phyloP scores from a whole-genome alignment of 2,113 vertebrate species.

The Oreocharis arfaki region DNA sequence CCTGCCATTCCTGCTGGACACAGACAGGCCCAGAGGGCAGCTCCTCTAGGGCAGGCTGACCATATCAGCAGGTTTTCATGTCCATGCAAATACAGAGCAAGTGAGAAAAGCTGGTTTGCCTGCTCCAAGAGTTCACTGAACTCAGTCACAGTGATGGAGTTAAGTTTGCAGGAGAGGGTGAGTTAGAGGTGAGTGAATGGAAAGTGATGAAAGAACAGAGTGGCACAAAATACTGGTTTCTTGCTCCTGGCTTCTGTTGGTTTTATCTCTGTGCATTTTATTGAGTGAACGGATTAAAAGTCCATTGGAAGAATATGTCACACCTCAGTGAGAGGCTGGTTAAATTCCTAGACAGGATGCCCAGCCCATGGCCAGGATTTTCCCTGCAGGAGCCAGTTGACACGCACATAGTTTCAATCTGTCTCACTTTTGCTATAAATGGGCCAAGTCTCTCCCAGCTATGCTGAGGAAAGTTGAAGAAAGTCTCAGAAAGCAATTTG shows the following conservation, averaged over 20 bases:
- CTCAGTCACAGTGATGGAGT: not conserved
- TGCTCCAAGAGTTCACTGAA: not conserved
- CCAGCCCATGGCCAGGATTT: not conserved
- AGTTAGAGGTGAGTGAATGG: not conserved
- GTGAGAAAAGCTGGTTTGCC: not conserved
- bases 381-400: not conserved
- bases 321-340: not conserved
- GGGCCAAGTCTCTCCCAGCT: not conserved
- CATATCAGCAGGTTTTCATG: not conserved
- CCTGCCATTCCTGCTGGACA: accelerated
- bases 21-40: accelerated
- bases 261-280: not conserved
- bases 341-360: not conserved
- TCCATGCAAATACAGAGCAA: not conserved
- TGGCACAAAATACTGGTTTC: not conserved
- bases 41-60: not conserved
- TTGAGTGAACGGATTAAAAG: not conserved
- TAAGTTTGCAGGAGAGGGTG: not conserved
- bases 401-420: not conserved
- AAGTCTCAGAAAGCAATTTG: not conserved
- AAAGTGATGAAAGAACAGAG: not conserved
- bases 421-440: not conserved
- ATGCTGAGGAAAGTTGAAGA: not conserved
- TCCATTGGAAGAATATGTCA: not conserved
- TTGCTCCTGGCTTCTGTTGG: not conserved